These are phyloP conservation scores for Calephelis virginiensis DNA, from an alignment of 1,140 invertebrate genomes.

Conservation along the genomic window DNA sequence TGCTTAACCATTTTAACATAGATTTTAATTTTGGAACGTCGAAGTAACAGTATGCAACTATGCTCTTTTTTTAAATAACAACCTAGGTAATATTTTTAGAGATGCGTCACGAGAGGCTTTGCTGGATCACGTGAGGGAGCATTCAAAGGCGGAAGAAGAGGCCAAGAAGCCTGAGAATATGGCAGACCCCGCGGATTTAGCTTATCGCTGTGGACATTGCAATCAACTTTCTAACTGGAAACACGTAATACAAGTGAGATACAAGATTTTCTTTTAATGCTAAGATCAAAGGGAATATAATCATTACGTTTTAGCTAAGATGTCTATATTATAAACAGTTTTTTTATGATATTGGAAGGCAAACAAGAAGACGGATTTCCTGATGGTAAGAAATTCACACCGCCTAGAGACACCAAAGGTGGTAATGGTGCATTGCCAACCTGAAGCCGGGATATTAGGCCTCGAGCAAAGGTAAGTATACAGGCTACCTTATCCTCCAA, in stretches of 20 bases:
- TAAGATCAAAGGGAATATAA: no score
- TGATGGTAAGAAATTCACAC: no score
- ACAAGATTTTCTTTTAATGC: background rate
- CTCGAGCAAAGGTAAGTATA: no score
- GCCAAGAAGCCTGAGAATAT: slow-evolving; percentile 55
- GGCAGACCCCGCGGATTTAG: slow-evolving; percentile 67
- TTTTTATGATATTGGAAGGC: no score
- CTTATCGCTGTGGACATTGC: slow-evolving; percentile 87
- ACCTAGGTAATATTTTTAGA: slow-evolving; percentile 44
- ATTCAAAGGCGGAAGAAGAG: slow-evolving; percentile 53
- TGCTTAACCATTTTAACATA: background rate
- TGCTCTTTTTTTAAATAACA: background rate
- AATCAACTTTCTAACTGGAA: slow-evolving; percentile 88
- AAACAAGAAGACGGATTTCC: no score
- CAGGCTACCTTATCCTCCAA: no score
- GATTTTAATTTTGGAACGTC: no score
- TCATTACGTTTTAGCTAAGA: no score
- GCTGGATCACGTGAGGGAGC: slow-evolving; percentile 70
- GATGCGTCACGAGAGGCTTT: slow-evolving; percentile 73
- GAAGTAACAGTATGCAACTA: background rate
- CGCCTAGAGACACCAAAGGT: no score
- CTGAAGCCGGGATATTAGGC: no score
- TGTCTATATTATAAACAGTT: no score
- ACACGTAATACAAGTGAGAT: slow-evolving; percentile 86
- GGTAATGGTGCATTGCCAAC: no score